Evolutionary conservation across 2,113 vertebrate genomes (phyloP).

Genomic region (Chionomys nivalis): DNA sequence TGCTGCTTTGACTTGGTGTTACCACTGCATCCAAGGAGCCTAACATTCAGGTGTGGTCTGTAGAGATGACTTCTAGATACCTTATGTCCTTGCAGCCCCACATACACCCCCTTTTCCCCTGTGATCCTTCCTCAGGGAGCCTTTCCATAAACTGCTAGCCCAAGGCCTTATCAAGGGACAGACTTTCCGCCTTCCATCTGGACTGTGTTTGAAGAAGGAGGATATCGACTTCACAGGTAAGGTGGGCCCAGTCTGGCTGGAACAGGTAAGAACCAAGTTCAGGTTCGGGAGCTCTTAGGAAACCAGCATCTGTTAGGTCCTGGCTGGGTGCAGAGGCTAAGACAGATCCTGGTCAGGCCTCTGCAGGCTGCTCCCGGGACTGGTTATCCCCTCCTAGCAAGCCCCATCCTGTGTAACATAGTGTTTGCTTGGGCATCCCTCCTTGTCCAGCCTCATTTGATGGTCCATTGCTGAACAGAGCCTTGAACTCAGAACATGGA

Average conservation of each 20-base stretch:
- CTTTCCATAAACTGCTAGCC: constrained; percentile 95
- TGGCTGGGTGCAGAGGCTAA: neutral
- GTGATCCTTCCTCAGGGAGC: constrained; percentile 88
- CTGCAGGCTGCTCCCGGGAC: neutral
- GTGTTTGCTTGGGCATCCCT: neutral
- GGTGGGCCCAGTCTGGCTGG: neutral
- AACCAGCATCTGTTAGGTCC: neutral
- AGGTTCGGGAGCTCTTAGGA: neutral
- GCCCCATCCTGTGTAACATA: no score
- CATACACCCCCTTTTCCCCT: neutral
- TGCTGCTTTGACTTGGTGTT: neutral
- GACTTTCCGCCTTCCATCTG: constrained; percentile 91
- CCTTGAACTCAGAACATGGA: neutral
- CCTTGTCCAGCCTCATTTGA: neutral
- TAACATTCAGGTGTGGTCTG: neutral
- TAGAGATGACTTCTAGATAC: neutral
- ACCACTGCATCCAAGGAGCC: neutral
- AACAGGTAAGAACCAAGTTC: neutral
- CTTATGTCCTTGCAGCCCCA: neutral
- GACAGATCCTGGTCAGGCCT: neutral
- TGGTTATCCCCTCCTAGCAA: neutral
- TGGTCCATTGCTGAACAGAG: neutral
- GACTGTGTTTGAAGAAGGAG: constrained; percentile 92
- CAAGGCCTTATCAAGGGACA: constrained; percentile 98
- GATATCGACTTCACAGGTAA: constrained; percentile 94